Percentiles rank a stretch among this genome's conserved stretches.
Evolutionary conservation across 2,888 invertebrate species (phyloP).

Genomic region (Perithous albicinctus): DNA sequence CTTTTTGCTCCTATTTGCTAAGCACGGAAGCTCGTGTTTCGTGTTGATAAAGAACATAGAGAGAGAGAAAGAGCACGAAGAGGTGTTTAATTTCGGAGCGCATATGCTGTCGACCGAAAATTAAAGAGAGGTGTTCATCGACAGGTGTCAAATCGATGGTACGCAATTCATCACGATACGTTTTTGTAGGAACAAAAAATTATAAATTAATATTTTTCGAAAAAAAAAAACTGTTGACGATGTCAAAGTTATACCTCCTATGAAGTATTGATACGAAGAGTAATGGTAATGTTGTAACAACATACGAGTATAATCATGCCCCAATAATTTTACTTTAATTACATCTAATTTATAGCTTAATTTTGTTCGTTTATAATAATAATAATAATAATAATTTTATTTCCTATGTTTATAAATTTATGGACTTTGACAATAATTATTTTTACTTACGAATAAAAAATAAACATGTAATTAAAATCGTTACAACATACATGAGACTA

Average conservation of each 20-base stretch:
- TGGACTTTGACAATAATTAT: too few species aligned
- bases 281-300: too few species aligned
- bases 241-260: background rate
- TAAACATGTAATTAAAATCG: background rate
- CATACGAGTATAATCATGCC: too few species aligned
- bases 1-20: constrained; percentile 1
- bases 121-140: background rate
- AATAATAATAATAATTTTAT: too few species aligned
- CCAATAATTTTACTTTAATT: too few species aligned
- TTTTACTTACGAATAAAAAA: background rate
- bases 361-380: too few species aligned
- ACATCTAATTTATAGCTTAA: too few species aligned
- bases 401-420: too few species aligned
- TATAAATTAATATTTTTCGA: background rate
- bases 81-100: background rate
- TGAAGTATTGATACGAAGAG: too few species aligned
- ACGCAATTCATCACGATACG: background rate
- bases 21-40: background rate
- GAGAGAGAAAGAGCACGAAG: too few species aligned
- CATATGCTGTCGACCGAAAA: background rate
- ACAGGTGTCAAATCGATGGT: background rate
- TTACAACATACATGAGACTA: background rate
- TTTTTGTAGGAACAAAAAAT: too few species aligned
- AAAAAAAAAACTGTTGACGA: background rate
- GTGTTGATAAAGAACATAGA: constrained; percentile 22